Evolutionary conservation across 1,140 invertebrate species (phyloP).

Genomic region (Trigoniulus corallinus): DNA sequence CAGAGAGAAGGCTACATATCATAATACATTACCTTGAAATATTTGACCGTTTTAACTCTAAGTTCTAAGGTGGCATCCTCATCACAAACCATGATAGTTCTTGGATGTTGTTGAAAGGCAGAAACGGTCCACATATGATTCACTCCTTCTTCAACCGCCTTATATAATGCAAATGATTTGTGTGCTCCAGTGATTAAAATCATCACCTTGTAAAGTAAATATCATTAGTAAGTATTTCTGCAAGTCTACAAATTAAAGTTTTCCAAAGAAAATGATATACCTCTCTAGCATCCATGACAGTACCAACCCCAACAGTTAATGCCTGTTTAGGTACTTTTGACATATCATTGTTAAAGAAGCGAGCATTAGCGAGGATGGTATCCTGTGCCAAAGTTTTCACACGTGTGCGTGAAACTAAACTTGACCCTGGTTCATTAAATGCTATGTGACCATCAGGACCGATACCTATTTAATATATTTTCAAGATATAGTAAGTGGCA

Average conservation of each 20-base stretch:
- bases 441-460: constrained; percentile 99
- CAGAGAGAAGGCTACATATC: background rate
- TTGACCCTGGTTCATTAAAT: constrained; percentile 88
- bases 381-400: constrained; percentile 93
- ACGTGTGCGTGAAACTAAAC: constrained; percentile 69
- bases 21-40: constrained; percentile 66
- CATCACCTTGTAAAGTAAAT: constrained; percentile 73
- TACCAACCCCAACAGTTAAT: constrained; percentile 93
- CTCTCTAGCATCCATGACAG: constrained; percentile 96
- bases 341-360: constrained; percentile 93
- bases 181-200: constrained; percentile 94
- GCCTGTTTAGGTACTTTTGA: constrained; percentile 80
- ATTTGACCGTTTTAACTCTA: constrained; percentile 96
- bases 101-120: constrained; percentile 89
- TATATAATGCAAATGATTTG: constrained; percentile 91
- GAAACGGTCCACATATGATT: constrained; percentile 99
- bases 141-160: constrained; percentile 91
- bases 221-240: too few relatives aligned
- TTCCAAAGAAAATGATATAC: constrained; percentile 27
- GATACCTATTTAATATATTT: constrained; percentile 60
- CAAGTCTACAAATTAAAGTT: constrained; percentile 6
- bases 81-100: constrained; percentile 87
- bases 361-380: constrained; percentile 88
- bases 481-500: too few relatives aligned
- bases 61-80: constrained; percentile 95